Percentiles rank a stretch among this genome's conserved stretches.
These are phyloP conservation scores for Cyprinella venusta DNA, from an alignment of 2,797 vertebrate genomes.

Conservation along the genomic window DNA sequence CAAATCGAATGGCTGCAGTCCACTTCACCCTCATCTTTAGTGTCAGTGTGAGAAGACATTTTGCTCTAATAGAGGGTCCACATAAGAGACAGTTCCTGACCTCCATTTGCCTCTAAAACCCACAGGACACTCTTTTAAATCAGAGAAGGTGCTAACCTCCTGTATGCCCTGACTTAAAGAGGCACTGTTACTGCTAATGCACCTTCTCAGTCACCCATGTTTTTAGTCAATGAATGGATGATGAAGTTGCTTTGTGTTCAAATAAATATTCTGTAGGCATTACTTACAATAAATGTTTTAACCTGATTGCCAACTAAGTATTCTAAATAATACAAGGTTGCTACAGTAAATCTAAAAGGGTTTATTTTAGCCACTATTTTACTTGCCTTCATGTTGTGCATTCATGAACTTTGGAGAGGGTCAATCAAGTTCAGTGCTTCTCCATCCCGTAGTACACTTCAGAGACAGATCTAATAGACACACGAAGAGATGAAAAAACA, in stretches of 20 bases:
- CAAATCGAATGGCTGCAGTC: constrained; percentile 34
- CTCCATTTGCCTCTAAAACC: constrained; percentile 42
- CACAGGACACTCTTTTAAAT: constrained; percentile 40
- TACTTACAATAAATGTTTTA: neutral
- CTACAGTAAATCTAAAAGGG: neutral
- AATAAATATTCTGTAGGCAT: neutral
- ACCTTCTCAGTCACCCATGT: constrained; percentile 9
- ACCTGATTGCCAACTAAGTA: neutral
- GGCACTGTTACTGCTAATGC: constrained; percentile 20
- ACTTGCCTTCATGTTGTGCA: neutral
- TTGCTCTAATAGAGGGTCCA: constrained; percentile 28
- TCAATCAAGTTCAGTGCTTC: constrained; percentile 55
- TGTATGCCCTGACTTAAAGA: constrained; percentile 28
- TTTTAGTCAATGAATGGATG: neutral
- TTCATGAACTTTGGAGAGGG: constrained; percentile 2
- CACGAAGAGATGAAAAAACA: constrained; percentile 67
- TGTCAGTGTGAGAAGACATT: constrained; percentile 31
- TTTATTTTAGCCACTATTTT: neutral
- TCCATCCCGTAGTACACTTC: constrained; percentile 68
- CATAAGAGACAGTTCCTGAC: constrained; percentile 30
- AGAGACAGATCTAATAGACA: constrained; percentile 73
- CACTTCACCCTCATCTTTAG: constrained; percentile 8
- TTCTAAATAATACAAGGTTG: neutral
- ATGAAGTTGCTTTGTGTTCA: neutral
- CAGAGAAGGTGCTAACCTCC: constrained; percentile 32